Base-by-base conservation (phyloP, 2,797 vertebrate genomes). In the Sphenodon punctatus region DNA sequence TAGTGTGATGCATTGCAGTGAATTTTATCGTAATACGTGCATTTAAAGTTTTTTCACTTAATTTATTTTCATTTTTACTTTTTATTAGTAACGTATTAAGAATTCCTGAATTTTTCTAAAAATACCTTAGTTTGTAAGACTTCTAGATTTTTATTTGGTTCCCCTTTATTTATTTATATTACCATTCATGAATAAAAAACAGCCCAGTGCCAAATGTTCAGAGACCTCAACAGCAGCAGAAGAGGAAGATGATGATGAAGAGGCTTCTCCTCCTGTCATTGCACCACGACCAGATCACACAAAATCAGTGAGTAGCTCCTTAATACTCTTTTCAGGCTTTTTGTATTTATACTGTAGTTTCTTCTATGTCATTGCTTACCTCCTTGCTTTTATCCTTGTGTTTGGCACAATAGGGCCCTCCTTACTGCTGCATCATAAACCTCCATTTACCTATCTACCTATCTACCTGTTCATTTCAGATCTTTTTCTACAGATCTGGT, bases 211-310 rank as follows among this genome's bases (percentile, higher is more conserved):
- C 92, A 99, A 99, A 96, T 96, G 95, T 65, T 94, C 95, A 14
- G 98, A 98, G 81, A 96, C 97, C 10, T 96, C 96, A 30, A 95
- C 96, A 79, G 92, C 96, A 30, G 95, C 95, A 79, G 96, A 96
- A 80, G 97, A 98, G 68, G 98, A 99, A 9, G 98, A 99, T 0
- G 97, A 98, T 3, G 98, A 99, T 23, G 98, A 99, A 69, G 97
- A 97, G 89, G 77, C 96, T 34, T 97, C 97, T 53, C 98, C 98
- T 68, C 98, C 98, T 25, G 87, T 98, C 84, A 98, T 99, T 91
- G 98, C 98, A 32, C 99, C 99, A 2, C 94, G 98, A 56, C 99
- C 98, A 14, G 98, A 99, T 88, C 97, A 99, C 92, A 99, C 99
- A 34, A 99, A 99, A 96, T 99, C 98, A 63, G 98, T 99, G 88